A percentile compares a stretch with the other conserved stretches of the same genome.
Conservation (phyloP, 2,888 invertebrate species). For the Gryllus longicercus region DNA sequence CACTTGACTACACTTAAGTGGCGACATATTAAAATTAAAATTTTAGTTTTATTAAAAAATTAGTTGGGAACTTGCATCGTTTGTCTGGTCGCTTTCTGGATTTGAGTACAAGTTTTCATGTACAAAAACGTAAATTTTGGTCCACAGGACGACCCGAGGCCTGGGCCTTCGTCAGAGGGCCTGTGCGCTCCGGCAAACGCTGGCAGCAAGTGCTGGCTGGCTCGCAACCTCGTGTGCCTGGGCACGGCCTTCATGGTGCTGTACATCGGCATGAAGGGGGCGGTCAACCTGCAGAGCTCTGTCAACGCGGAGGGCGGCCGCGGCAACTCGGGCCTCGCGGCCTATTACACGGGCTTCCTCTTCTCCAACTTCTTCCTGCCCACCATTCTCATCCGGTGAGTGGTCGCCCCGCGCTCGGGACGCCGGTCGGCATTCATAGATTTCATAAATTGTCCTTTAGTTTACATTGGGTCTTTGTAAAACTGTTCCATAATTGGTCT, state of each 20-base stretch:
- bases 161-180: no score
- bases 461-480: not conserved
- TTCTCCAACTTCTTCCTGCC: conserved; percentile 4
- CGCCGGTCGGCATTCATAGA: not conserved
- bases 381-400: not conserved
- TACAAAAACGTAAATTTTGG: no score
- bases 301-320: not conserved
- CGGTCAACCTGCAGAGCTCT: conserved; percentile 18
- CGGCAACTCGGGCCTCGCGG: not conserved
- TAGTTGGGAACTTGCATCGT: not conserved
- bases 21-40: no score
- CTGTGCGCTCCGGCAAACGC: no score
- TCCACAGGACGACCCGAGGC: no score
- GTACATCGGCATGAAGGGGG: conserved; percentile 20
- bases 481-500: no score
- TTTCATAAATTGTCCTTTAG: not conserved
- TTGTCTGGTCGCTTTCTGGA: not conserved
- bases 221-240: not conserved
- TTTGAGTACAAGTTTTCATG: no score
- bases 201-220: not conserved
- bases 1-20: no score
- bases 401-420: not conserved
- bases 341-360: not conserved
- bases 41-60: not conserved
- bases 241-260: conserved; percentile 11